Conservation (phyloP, 2,888 invertebrate genomes). For the Pegoplata infirma region DNA sequence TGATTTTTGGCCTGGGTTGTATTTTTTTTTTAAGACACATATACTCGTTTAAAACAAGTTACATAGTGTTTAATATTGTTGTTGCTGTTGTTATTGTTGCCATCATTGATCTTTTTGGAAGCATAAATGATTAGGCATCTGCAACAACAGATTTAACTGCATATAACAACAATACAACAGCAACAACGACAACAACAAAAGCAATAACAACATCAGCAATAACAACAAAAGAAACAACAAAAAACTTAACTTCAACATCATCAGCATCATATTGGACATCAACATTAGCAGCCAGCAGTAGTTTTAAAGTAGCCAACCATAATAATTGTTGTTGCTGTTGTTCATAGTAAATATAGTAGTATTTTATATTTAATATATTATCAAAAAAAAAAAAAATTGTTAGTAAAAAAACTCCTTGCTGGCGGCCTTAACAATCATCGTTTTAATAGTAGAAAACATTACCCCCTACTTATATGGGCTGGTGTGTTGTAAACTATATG, state of each 20-base stretch:
- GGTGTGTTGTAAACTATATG: background rate
- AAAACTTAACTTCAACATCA: constrained; percentile 15
- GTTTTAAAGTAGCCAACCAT: constrained; percentile 49
- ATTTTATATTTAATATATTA: background rate
- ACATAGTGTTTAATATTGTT: constrained; percentile 17
- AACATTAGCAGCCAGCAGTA: constrained; percentile 43
- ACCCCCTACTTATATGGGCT: constrained; percentile 31
- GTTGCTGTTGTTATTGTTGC: constrained; percentile 34
- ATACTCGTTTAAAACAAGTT: constrained; percentile 24
- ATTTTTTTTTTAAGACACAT: background rate
- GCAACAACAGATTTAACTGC: constrained; percentile 12
- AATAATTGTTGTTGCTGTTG: constrained; percentile 46
- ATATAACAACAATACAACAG: background rate
- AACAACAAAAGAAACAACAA: background rate
- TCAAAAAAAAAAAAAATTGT: too few species aligned
- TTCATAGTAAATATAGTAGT: background rate
- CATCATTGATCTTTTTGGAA: constrained; percentile 50
- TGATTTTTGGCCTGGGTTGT: background rate
- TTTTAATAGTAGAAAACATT: constrained; percentile 30
- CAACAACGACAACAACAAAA: background rate
- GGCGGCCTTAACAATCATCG: constrained; percentile 39
- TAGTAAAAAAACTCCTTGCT: constrained; percentile 18
- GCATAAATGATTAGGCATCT: constrained; percentile 40
- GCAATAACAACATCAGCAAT: background rate
- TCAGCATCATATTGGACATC: constrained; percentile 32